Percentiles rank a stretch among this genome's conserved stretches.
phyloP scores from a whole-genome alignment of 2,888 invertebrate genomes.

The Drosophila cognata region DNA sequence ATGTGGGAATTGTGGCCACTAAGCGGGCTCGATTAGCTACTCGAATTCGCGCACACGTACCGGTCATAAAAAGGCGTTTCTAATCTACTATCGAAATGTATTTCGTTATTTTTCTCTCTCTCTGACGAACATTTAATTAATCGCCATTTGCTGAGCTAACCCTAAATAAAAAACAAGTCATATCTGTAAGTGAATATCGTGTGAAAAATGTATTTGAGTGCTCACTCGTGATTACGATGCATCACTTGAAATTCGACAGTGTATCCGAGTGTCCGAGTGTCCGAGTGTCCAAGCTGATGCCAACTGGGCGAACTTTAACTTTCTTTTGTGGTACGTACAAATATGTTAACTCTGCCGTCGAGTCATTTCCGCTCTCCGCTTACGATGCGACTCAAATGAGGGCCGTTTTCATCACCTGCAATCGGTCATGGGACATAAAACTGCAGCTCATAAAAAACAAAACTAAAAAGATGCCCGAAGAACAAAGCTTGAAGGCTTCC shows the following conservation, averaged over 20 bases:
- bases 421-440: conserved; percentile 71
- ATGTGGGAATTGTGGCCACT: conserved; percentile 58
- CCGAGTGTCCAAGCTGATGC: conserved; percentile 24
- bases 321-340: conserved; percentile 57
- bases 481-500: conserved; percentile 45
- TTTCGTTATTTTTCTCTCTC: conserved; percentile 8
- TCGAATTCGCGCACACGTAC: conserved; percentile 80
- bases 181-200: conserved; percentile 75
- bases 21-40: conserved; percentile 73
- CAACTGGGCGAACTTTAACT: conserved; percentile 55
- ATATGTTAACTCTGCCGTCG: conserved; percentile 47
- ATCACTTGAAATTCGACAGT: conserved; percentile 33
- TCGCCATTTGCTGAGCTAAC: conserved; percentile 39
- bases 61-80: conserved; percentile 72
- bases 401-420: conserved; percentile 48
- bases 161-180: conserved; percentile 14
- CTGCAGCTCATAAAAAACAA: conserved; percentile 11
- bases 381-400: conserved; percentile 47
- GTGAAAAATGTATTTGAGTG: conserved; percentile 54
- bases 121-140: conserved; percentile 75
- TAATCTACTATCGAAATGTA: conserved; percentile 63
- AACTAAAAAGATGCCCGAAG: conserved; percentile 2
- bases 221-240: conserved; percentile 19
- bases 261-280: not conserved
- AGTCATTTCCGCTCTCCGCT: conserved; percentile 65